Conservation (phyloP, 2,113 vertebrate genomes). For the Acrocephalus kingi region DNA sequence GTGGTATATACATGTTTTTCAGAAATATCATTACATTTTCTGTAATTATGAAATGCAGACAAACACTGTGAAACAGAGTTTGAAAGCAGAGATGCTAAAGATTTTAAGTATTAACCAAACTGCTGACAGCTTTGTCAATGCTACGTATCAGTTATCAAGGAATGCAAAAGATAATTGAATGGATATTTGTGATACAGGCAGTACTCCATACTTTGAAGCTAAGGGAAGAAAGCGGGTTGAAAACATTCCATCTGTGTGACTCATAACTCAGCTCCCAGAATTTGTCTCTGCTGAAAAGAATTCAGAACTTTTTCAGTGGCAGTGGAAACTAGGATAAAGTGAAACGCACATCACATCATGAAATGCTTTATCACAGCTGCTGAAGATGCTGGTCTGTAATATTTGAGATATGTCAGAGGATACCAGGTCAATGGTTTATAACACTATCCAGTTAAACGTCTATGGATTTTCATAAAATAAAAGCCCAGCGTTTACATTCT, state of each 20-base stretch:
- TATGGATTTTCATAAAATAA: slow-evolving; percentile 43
- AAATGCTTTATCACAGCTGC: not conserved
- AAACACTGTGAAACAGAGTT: not conserved
- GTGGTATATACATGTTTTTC: not conserved
- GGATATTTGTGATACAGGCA: not conserved
- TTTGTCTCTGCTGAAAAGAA: not conserved
- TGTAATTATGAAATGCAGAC: not conserved
- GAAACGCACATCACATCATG: not conserved
- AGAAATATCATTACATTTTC: not conserved
- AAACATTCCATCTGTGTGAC: not conserved
- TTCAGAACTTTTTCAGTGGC: not conserved
- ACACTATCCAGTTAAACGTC: not conserved
- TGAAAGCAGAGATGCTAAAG: not conserved
- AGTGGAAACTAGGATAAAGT: not conserved
- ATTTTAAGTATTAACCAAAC: not conserved
- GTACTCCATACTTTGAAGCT: not conserved
- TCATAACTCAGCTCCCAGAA: not conserved
- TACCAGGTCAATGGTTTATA: not conserved
- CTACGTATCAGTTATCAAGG: not conserved
- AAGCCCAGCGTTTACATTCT: slow-evolving; percentile 19
- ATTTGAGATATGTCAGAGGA: not conserved
- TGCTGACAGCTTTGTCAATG: not conserved
- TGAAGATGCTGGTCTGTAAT: not conserved
- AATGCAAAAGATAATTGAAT: not conserved
- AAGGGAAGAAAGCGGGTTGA: not conserved